Base-by-base conservation (phyloP, 2,888 invertebrate genomes). In the Dioctria rufipes region DNA sequence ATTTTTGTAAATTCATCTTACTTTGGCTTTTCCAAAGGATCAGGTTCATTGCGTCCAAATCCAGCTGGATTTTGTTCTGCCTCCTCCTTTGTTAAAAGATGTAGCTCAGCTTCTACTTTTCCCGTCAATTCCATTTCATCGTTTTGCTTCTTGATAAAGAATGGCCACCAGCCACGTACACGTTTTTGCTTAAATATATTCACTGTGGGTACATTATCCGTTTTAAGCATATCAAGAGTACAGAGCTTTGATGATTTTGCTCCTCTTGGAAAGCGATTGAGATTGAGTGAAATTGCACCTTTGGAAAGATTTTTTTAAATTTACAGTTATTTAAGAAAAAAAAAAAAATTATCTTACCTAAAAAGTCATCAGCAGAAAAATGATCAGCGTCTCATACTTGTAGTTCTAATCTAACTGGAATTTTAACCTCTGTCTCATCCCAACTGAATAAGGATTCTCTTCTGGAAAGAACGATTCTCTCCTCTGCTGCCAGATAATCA, bases 331-430 rank as follows among this genome's bases (percentile, higher is more conserved):
- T n/a, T 25, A 63, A 40, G 40, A 9, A 8, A 43, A n/a, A n/a
- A 43, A 43, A 42, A n/a, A n/a, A 40, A 6, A 4, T n/a, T n/a
- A 25, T 25, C 49, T 54, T 78, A 86, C 86, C 86, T 42, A 87
- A 81, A 87, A 97, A 97, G 88, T 97, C 97, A 86, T 97, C 97
- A 0, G 96, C 94, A 0, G 96, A 95, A 88, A 97, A 96, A 86
- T 96, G 96, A 89, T 97, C 97, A 0, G 97, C 96, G 87, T 97
- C 97, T 96, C 97, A 97, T 0, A 94, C 94, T 91, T 97, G 97
- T 46, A 97, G 89, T 86, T 96, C 96, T 2, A 97, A 90, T 8
- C 96, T 91, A 0, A 97, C 96, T 0, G 97, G 97, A 83, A 96
- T 95, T 88, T 97, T 96, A 85, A 95, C 95, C 87, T 96, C 96